Evolutionary conservation across 2,888 invertebrate genomes (phyloP).

Genomic region (Strigamia transsilvanica): DNA sequence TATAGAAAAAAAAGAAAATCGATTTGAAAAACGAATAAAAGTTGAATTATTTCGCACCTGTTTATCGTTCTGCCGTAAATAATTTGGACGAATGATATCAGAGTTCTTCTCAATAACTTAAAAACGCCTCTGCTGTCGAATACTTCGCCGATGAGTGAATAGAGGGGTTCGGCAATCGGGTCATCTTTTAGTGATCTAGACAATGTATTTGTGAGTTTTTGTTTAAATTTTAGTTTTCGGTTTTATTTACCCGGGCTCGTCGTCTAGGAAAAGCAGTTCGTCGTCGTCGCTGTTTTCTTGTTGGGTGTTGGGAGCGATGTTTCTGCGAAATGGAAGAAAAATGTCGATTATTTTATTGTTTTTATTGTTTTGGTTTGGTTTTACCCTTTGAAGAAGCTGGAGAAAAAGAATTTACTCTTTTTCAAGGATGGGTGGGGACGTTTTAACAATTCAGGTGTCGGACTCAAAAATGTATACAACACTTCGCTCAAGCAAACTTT

Average conservation of each 20-base stretch:
- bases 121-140: constrained; percentile 90
- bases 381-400: constrained; percentile 86
- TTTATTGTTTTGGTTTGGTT: neutral
- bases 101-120: constrained; percentile 83
- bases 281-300: constrained; percentile 76
- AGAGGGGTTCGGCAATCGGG: constrained; percentile 89
- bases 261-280: constrained; percentile 80
- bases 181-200: constrained; percentile 68
- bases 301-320: neutral
- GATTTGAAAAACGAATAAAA: neutral
- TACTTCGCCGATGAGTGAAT: constrained; percentile 84
- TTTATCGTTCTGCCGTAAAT: constrained; percentile 93
- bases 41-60: constrained; percentile 61
- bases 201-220: no score
- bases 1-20: constrained; percentile 54
- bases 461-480: constrained; percentile 89
- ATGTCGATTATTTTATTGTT: neutral
- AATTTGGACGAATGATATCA: constrained; percentile 90
- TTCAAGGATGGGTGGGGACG: constrained; percentile 75
- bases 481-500: constrained; percentile 87
- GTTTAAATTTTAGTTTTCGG: no score
- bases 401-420: constrained; percentile 85
- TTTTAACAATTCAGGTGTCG: constrained; percentile 88
- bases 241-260: constrained; percentile 59
- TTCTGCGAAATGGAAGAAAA: neutral